phyloP scores from a whole-genome alignment of 35 echinoderm and acorn worm genomes.

The Stichopus chloronotus region DNA sequence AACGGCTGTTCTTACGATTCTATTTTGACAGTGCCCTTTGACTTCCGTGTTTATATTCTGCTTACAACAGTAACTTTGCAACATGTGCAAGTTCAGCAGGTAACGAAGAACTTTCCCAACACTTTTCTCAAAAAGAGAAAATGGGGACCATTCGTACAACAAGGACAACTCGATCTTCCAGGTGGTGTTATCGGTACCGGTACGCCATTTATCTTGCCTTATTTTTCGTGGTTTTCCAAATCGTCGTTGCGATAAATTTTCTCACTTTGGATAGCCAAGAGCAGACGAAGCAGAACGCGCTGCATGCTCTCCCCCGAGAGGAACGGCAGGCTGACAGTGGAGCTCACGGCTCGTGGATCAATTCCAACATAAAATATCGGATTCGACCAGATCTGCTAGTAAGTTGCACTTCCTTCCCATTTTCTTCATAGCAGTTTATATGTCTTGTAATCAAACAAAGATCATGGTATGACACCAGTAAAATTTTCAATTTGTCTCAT shows the following conservation, averaged over 20 bases:
- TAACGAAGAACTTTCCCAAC: constrained; percentile 57
- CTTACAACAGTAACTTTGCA: constrained; percentile 11
- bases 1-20: constrained; percentile 5
- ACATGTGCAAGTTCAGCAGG: constrained; percentile 54
- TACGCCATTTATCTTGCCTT: constrained; percentile 63
- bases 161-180: constrained; percentile 59
- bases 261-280: constrained; percentile 49
- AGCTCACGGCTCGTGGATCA: constrained; percentile 32
- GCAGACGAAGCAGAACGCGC: constrained; percentile 41
- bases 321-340: constrained; percentile 63
- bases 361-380: constrained; percentile 14
- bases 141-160: constrained; percentile 42
- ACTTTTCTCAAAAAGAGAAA: constrained; percentile 45
- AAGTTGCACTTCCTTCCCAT: background rate
- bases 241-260: constrained; percentile 54
- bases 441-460: too few species aligned
- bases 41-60: constrained; percentile 60
- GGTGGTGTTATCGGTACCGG: constrained; percentile 62
- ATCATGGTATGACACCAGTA: too few species aligned
- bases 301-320: constrained; percentile 43
- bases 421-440: too few species aligned
- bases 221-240: constrained; percentile 66
- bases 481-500: too few species aligned
- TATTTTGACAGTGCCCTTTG: background rate
- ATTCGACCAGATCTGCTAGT: constrained; percentile 42